Evolutionary conservation across 2,113 vertebrate genomes (phyloP).

Genomic region (Conger conger): DNA sequence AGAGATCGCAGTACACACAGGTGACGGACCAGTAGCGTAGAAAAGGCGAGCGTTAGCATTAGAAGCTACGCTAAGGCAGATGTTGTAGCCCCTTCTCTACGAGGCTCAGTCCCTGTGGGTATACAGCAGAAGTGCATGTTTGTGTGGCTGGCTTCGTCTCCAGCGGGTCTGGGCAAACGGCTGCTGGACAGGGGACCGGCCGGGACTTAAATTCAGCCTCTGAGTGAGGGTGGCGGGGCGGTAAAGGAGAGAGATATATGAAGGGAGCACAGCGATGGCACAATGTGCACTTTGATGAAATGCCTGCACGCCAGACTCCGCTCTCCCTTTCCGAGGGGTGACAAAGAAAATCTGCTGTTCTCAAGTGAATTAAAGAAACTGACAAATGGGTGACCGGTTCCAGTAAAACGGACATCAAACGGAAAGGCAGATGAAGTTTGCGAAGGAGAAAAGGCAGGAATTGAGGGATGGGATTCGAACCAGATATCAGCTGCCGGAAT

Average conservation of each 20-base stretch:
- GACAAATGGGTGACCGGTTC: constrained; percentile 51
- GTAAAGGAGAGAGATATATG: constrained; percentile 30
- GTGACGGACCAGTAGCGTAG: constrained; percentile 51
- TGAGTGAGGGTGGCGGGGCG: constrained; percentile 27
- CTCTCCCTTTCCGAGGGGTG: neutral
- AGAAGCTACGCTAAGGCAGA: constrained; percentile 14
- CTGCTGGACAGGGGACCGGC: neutral
- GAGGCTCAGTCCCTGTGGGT: neutral
- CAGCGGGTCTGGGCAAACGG: neutral
- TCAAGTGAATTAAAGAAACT: constrained; percentile 27
- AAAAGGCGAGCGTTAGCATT: constrained; percentile 14
- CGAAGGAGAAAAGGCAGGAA: constrained; percentile 37
- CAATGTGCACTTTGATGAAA: constrained; percentile 40
- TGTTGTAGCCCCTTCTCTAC: neutral
- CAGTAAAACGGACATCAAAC: constrained; percentile 30
- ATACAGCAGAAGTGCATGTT: neutral
- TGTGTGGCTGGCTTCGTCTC: neutral
- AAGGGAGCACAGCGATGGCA: constrained; percentile 31
- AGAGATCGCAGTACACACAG: constrained; percentile 49
- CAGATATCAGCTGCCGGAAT: constrained; percentile 50
- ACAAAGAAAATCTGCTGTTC: constrained; percentile 15
- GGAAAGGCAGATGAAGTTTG: constrained; percentile 31
- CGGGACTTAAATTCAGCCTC: constrained; percentile 2
- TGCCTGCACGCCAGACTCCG: neutral
- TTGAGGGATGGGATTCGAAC: constrained; percentile 53